Conservation (phyloP, 2,888 invertebrate species). For the Scrobipalpa costella region DNA sequence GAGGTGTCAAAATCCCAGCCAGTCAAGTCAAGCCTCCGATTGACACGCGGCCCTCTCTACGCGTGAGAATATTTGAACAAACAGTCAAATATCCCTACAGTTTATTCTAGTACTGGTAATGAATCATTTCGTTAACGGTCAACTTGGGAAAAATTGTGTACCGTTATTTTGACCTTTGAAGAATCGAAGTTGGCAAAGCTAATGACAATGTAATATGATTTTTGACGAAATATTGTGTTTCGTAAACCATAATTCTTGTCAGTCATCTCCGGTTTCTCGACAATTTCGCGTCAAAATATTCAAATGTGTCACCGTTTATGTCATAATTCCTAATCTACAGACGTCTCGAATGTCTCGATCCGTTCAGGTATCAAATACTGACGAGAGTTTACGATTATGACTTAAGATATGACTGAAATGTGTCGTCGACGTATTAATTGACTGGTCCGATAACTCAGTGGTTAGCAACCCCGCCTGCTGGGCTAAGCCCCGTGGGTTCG, state of each 20-base stretch:
- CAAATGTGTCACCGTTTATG: slow-evolving; percentile 18
- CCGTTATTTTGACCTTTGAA: slow-evolving; percentile 60
- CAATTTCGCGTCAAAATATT: slow-evolving; percentile 19
- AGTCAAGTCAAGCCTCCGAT: slow-evolving; percentile 54
- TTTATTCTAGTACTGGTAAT: slow-evolving; percentile 75
- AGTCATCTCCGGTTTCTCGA: not conserved
- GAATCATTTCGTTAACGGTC: slow-evolving; percentile 77
- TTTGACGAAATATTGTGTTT: slow-evolving; percentile 22
- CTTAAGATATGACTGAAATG: not conserved
- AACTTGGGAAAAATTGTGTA: slow-evolving; percentile 64
- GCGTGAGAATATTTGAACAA: slow-evolving; percentile 78
- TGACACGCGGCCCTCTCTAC: slow-evolving; percentile 65
- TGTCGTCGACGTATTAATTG: not conserved
- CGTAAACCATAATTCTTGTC: slow-evolving; percentile 24
- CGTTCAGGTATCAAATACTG: slow-evolving; percentile 16
- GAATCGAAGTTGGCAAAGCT: slow-evolving; percentile 55
- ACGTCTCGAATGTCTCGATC: slow-evolving; percentile 20
- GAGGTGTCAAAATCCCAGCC: slow-evolving; percentile 67
- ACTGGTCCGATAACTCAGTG: not conserved
- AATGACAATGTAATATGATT: slow-evolving; percentile 22
- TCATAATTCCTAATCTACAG: slow-evolving; percentile 26
- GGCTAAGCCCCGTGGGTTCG: no score
- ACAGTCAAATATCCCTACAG: slow-evolving; percentile 59
- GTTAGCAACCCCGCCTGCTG: no score
- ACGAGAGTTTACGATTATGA: slow-evolving; percentile 24